Conservation (phyloP, 2,797 vertebrate genomes). For the Chelidonichthys spinosus region DNA sequence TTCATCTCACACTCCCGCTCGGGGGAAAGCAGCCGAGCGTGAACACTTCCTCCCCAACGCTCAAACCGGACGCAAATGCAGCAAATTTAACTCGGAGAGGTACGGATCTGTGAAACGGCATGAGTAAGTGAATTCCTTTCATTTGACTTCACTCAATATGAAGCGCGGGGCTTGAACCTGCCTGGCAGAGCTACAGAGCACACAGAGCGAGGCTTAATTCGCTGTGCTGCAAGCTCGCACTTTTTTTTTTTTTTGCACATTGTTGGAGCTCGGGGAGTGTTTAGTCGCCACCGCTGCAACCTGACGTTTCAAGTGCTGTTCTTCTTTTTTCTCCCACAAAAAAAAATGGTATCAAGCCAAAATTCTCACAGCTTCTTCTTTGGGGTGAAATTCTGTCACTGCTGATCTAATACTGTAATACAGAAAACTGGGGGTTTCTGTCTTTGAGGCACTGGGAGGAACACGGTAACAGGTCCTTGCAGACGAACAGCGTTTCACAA, state of each 20-base stretch:
- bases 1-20: constrained; percentile 47
- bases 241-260: constrained; percentile 24
- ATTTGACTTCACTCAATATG: constrained; percentile 72
- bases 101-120: constrained; percentile 68
- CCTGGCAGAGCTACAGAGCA: constrained; percentile 55
- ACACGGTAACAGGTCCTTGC: constrained; percentile 61
- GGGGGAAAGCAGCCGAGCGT: constrained; percentile 54
- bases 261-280: constrained; percentile 48
- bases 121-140: constrained; percentile 75
- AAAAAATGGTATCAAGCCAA: constrained; percentile 20
- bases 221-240: constrained; percentile 46
- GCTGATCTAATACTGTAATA: constrained; percentile 55
- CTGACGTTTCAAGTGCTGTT: constrained; percentile 48
- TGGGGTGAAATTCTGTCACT: constrained; percentile 60
- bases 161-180: constrained; percentile 64
- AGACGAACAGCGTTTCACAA: constrained; percentile 57
- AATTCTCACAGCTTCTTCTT: constrained; percentile 48
- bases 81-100: constrained; percentile 62
- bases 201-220: constrained; percentile 53
- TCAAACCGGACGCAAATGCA: constrained; percentile 61
- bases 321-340: not conserved
- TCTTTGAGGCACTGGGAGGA: constrained; percentile 70
- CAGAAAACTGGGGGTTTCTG: constrained; percentile 39
- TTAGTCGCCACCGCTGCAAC: constrained; percentile 53
- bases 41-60: constrained; percentile 60